Conservation (phyloP, 2,113 vertebrate genomes). For the Paedocypris sp. region DNA sequence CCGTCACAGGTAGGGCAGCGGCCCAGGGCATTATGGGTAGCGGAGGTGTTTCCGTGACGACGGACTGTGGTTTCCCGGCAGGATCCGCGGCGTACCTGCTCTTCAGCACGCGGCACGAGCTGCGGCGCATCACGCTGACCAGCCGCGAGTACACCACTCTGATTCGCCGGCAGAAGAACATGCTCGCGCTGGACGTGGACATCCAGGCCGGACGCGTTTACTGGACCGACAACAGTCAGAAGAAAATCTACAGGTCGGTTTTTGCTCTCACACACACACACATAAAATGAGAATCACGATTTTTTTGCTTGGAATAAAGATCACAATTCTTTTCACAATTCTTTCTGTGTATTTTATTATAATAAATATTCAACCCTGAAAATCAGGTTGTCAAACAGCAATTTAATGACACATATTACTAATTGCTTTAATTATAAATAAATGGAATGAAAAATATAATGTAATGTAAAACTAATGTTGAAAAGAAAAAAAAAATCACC, state of each 20-base stretch:
- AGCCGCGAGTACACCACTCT: constrained; percentile 64
- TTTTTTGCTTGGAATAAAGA: too few species aligned
- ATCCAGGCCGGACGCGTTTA: constrained; percentile 66
- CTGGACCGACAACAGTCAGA: constrained; percentile 73
- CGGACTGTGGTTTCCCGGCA: constrained; percentile 32
- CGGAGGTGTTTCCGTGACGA: background rate
- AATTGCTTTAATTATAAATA: too few species aligned
- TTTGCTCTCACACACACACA: too few species aligned
- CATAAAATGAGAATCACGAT: too few species aligned
- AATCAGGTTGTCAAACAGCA: too few species aligned
- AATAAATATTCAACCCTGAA: too few species aligned
- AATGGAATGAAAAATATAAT: too few species aligned
- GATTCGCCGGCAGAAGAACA: constrained; percentile 66
- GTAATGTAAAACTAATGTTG: too few species aligned
- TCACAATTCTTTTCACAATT: too few species aligned
- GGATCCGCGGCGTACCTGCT: constrained; percentile 64
- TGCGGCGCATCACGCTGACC: constrained; percentile 70
- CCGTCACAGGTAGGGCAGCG: constrained; percentile 51
- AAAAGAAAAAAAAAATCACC: too few species aligned
- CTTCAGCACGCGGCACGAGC: constrained; percentile 76
- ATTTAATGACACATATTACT: too few species aligned
- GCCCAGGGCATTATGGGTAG: background rate
- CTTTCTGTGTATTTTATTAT: too few species aligned
- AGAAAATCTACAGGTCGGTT: constrained; percentile 87
- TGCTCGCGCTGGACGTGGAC: constrained; percentile 71